Evolutionary conservation across 2,113 vertebrate genomes (phyloP), one percentile per base, ranked within the genome.

Genomic region (Oostethus manadensis): DNA sequence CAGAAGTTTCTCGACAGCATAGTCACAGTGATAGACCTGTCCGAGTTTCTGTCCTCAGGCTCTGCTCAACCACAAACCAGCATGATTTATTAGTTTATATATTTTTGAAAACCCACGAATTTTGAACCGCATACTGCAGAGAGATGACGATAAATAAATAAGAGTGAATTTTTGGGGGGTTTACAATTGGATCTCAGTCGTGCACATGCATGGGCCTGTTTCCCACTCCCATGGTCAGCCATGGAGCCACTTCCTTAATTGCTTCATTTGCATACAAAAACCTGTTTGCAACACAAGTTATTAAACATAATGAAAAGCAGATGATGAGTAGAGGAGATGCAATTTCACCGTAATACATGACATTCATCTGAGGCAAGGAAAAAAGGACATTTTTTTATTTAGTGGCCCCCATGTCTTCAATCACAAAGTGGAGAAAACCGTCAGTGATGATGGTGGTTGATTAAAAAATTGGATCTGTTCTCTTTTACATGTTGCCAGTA

Each of bases 221-320:
- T 55, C 38, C 33, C 51, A 40, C n/a, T 55, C n/a, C 51, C 16
- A 21, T 40, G n/a, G 38, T 53, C 13, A 33, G 11, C 10, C 33
- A 40, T 18, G 11, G 20, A 42, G 38, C 13, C 38, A 53, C 51
- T 54, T 10, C 51, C 7, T 18, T 55, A 55, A 40, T 55, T 15
- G 33, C n/a, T 14, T 55, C 33, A 55, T 55, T 55, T 55, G 51
- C 51, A 55, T 55, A 35, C 51, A 54, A 35, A 53, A 53, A 54
- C 33, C 17, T 55, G 33, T 55, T 55, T 38, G 51, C 33, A 55
- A 38, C 33, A 38, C 33, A 38, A 21, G 33, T 20, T 40, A 55
- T 55, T 40, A 21, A 6, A 38, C 6, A 3, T 55, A 55, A 55
- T 40, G 51, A 40, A 38, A 55, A 55, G 51, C 29, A 35, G 51